These are phyloP conservation scores for Aurelia coerulea DNA, from an alignment of 30 jellyfish, hydroid and myxozoan genomes.

Conservation along the genomic window DNA sequence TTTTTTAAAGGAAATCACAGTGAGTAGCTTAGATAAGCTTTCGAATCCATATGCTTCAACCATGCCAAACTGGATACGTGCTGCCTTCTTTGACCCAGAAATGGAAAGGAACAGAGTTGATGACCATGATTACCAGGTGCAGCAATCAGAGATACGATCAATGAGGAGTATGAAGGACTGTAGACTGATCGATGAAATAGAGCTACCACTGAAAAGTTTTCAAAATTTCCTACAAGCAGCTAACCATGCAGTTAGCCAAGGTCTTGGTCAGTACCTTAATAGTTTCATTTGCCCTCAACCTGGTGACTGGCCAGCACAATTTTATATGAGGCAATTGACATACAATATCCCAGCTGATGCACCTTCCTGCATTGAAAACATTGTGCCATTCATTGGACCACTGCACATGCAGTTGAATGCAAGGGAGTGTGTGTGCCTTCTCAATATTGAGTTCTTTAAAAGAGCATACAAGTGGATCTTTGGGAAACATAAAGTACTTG, in stretches of 20 bases:
- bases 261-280: slow-evolving; percentile 2
- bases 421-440: slow-evolving; percentile 19
- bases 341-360: background rate
- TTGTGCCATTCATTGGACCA: no score
- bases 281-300: slow-evolving; percentile 24
- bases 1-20: background rate
- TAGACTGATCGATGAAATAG: no score
- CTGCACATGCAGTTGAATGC: no score
- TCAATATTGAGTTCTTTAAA: slow-evolving; percentile 12
- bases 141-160: no score
- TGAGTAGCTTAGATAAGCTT: background rate
- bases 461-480: slow-evolving; percentile 4
- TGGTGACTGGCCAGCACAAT: slow-evolving; percentile 25
- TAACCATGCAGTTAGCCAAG: slow-evolving; percentile 11
- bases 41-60: background rate
- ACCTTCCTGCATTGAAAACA: no score
- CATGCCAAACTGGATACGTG: slow-evolving; percentile 25
- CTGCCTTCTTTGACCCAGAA: slow-evolving; percentile 30
- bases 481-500: slow-evolving; percentile 6
- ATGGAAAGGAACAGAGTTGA: slow-evolving; percentile 27
- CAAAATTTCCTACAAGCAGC: slow-evolving; percentile 21
- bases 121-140: no score
- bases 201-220: slow-evolving; percentile 34
- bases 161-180: no score
- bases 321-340: slow-evolving; percentile 21